Percentiles rank a stretch among this genome's conserved stretches.
Evolutionary conservation across 2,797 vertebrate genomes (phyloP).

Genomic region (Iguana delicatissima): DNA sequence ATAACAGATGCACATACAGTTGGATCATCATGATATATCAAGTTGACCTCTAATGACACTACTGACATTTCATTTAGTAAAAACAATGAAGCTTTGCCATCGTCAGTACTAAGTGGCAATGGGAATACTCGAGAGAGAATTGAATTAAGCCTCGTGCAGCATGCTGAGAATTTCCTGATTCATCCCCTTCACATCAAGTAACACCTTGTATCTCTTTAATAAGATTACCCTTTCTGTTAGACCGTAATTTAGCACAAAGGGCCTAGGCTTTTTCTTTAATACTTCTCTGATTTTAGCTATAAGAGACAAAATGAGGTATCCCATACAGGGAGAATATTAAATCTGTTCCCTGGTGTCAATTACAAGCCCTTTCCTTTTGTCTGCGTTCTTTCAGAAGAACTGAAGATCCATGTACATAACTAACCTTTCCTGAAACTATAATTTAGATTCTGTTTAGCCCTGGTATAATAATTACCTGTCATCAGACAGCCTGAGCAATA

Average conservation of each 20-base stretch:
- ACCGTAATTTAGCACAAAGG: slow-evolving; percentile 38
- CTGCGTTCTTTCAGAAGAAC: slow-evolving; percentile 50
- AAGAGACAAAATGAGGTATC: slow-evolving; percentile 29
- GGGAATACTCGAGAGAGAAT: slow-evolving; percentile 15
- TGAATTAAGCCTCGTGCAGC: slow-evolving; percentile 7
- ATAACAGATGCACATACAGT: not conserved
- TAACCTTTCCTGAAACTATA: slow-evolving; percentile 67
- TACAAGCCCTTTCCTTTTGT: slow-evolving; percentile 56
- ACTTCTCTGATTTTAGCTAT: slow-evolving; percentile 24
- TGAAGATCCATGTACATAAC: slow-evolving; percentile 55
- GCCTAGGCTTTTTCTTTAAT: not conserved
- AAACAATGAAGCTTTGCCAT: not conserved
- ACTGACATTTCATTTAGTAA: slow-evolving; percentile 7
- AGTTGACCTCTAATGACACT: not conserved
- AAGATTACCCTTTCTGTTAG: slow-evolving; percentile 6
- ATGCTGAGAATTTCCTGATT: slow-evolving; percentile 13
- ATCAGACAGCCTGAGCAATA: slow-evolving; percentile 47
- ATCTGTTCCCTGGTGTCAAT: slow-evolving; percentile 47
- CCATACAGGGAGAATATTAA: slow-evolving; percentile 22
- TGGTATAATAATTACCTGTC: slow-evolving; percentile 74
- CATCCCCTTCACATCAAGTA: not conserved
- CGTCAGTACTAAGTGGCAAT: slow-evolving; percentile 6
- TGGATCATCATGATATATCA: not conserved
- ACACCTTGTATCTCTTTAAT: slow-evolving; percentile 20
- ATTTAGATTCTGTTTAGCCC: slow-evolving; percentile 57